Evolutionary conservation across 2,797 vertebrate genomes (phyloP).

Genomic region (Rhinichthys osculus): DNA sequence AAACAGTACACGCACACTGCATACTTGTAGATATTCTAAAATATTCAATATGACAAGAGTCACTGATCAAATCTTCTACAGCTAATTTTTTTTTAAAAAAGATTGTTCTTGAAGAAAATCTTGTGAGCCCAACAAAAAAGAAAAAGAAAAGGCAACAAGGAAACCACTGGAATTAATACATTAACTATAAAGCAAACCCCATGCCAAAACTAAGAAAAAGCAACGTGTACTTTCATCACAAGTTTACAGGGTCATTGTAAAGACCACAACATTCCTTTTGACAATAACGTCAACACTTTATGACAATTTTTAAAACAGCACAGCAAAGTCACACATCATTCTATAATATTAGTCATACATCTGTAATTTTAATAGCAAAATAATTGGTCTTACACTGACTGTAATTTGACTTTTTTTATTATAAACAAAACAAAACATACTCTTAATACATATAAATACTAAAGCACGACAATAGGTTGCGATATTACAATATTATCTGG

Average conservation of each 20-base stretch:
- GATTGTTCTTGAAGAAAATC: not conserved
- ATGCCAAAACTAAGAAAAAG: conserved; percentile 3
- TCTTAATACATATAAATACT: not conserved
- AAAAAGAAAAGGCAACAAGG: not conserved
- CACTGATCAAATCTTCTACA: not conserved
- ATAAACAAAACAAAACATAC: not conserved
- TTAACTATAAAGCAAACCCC: conserved; percentile 2
- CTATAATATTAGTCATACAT: not conserved
- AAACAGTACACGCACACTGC: not conserved
- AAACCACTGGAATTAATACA: conserved; percentile 17
- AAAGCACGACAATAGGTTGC: not conserved
- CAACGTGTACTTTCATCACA: conserved; percentile 7
- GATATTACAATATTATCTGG: not conserved
- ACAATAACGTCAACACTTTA: not conserved
- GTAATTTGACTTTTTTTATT: not conserved
- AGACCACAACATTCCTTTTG: not conserved
- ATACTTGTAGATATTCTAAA: not conserved
- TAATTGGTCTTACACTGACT: not conserved
- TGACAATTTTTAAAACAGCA: not conserved
- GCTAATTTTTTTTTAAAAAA: too few species aligned
- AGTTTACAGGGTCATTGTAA: conserved; percentile 12
- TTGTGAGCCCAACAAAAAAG: not conserved
- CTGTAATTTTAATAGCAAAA: not conserved
- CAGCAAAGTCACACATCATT: not conserved
- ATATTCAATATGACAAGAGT: not conserved